Evolutionary conservation across 2,888 invertebrate genomes (phyloP), one percentile per base, ranked within the genome.

Genomic region (Netelia melanura): DNA sequence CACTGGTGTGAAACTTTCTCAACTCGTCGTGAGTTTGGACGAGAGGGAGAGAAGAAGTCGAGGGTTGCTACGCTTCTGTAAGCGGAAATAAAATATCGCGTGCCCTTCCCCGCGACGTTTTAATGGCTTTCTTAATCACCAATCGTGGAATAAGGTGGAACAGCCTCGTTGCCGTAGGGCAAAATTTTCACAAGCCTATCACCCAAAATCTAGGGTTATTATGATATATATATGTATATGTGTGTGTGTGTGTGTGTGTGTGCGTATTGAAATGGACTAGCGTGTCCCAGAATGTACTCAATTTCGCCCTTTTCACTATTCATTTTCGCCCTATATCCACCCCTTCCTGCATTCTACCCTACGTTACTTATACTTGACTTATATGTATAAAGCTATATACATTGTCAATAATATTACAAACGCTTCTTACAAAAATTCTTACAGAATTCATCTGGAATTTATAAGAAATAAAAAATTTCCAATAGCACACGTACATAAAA

Each of bases 61-160:
- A 52, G 54, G 21, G 76, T 44, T 67, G 64, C 21, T 62, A 44
- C 52, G 52, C 62, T 64, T 71, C 70, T 71, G 62, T 64, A 64
- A 52, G 62, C 52, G 78, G 70, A 79, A 79, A 79, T 79, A 79
- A 79, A 79, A 79, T 79, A 79, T 79, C 52, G 78, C n/a, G 78
- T 62, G 21, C 54, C 70, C 30, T 71, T 64, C 54, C 52, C 62
- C 17, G 62, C 78, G 78, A 71, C 78, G 78, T 14, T 54, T 79
- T 79, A 79, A 79, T 79, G 79, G 79, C 64, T 79, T 79, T 79
- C 71, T 79, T 79, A 79, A 79, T 79, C 79, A 71, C 23, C 71
- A 71, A 79, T 79, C 79, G 79, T 71, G 71, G 64, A 71, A 64
- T 56, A 38, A 72, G 21, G 25, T 44, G 58, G 64, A 71, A 62